Conservation (phyloP, 2,113 vertebrate genomes). For the Halichoeres trimaculatus region DNA sequence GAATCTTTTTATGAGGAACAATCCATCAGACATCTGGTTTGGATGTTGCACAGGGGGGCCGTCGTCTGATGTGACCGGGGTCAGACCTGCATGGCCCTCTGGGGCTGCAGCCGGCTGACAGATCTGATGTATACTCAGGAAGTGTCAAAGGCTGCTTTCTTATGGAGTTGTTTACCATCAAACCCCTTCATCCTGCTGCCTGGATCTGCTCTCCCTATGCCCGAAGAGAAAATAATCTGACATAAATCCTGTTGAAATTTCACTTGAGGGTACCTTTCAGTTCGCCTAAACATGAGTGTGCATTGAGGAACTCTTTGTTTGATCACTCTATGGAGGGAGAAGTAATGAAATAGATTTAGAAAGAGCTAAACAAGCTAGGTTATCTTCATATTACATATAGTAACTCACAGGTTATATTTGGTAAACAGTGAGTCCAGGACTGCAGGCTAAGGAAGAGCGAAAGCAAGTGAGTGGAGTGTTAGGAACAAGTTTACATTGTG, state of each 20-base stretch:
- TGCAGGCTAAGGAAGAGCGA: conserved; percentile 1
- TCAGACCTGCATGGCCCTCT: conserved; percentile 46
- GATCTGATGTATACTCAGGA: conserved; percentile 54
- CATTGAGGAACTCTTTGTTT: not conserved
- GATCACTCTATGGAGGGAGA: not conserved
- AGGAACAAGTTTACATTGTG: conserved; percentile 69
- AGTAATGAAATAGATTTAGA: not conserved
- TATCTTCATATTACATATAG: not conserved
- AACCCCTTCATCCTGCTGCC: conserved; percentile 2
- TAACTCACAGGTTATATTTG: not conserved
- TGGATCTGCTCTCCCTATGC: not conserved
- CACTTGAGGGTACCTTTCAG: not conserved
- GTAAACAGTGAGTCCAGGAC: conserved; percentile 10
- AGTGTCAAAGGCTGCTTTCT: conserved; percentile 34
- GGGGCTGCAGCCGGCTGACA: conserved; percentile 42
- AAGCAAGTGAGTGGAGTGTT: conserved; percentile 51
- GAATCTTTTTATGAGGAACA: conserved; percentile 75
- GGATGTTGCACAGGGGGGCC: conserved; percentile 54
- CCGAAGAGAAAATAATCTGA: conserved; percentile 6
- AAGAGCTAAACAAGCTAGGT: too few relatives aligned
- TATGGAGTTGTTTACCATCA: conserved; percentile 23
- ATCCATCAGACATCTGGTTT: conserved; percentile 76
- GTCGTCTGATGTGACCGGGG: conserved; percentile 56
- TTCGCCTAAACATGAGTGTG: not conserved
- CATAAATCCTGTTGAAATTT: not conserved